These are phyloP conservation scores for Cosmorhoe ocellata DNA, from an alignment of 2,888 invertebrate species.

Conservation along the genomic window DNA sequence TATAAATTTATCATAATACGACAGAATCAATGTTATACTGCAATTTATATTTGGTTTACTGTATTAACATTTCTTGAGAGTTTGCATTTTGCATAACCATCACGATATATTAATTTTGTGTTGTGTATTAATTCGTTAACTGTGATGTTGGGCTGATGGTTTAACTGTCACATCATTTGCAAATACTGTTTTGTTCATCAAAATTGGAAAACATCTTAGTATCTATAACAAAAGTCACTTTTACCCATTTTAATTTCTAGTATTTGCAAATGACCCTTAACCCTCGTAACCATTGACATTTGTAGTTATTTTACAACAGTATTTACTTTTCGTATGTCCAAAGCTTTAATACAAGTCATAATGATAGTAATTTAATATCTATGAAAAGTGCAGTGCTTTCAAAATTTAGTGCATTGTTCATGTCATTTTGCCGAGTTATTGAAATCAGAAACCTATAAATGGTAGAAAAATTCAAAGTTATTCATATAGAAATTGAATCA, in stretches of 20 bases:
- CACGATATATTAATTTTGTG: constrained; percentile 31
- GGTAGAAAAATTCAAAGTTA: no score
- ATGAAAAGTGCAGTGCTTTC: no score
- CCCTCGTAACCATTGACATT: constrained; percentile 65
- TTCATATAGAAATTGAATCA: no score
- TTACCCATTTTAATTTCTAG: constrained; percentile 1
- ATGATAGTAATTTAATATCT: no score
- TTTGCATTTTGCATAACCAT: constrained; percentile 36
- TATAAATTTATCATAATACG: no score
- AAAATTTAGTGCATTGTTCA: no score
- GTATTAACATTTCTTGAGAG: constrained; percentile 28
- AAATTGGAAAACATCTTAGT: no score
- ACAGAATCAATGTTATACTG: no score
- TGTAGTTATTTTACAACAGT: constrained; percentile 67
- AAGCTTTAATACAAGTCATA: no score
- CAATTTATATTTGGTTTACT: constrained; percentile 12
- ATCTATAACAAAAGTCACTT: background rate
- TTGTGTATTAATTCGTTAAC: constrained; percentile 51
- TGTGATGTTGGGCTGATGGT: constrained; percentile 76
- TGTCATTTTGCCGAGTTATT: no score
- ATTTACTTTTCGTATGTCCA: constrained; percentile 68
- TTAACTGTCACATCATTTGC: constrained; percentile 64
- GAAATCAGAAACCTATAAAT: no score
- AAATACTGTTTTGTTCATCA: constrained; percentile 45
- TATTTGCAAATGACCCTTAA: constrained; percentile 65